Evolutionary conservation across 2,888 invertebrate species (phyloP).

Genomic region (Agonopterix arenella): DNA sequence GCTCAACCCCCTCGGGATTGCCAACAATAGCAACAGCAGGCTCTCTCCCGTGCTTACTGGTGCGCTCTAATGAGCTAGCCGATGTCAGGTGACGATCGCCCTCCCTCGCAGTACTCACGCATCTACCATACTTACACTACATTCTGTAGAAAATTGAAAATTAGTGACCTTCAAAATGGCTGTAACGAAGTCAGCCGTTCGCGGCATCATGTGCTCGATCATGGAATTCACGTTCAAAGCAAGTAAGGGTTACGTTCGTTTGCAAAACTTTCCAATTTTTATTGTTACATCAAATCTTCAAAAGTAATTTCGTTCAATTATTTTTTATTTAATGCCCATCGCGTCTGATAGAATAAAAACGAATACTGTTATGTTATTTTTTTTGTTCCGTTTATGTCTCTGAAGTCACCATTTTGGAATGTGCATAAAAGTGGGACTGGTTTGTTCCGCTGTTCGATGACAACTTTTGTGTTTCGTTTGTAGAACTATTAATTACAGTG

Average conservation of each 20-base stretch:
- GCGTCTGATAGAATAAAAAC: slow-evolving; percentile 16
- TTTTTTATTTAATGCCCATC: slow-evolving; percentile 19
- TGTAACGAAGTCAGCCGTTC: slow-evolving; percentile 61
- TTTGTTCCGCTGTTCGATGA: slow-evolving; percentile 13
- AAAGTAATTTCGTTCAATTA: slow-evolving; percentile 21
- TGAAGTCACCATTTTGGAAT: slow-evolving; percentile 11
- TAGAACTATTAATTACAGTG: slow-evolving; percentile 5
- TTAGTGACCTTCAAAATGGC: slow-evolving; percentile 37
- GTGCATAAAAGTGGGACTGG: slow-evolving; percentile 11
- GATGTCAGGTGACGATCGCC: slow-evolving; percentile 41
- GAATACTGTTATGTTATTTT: slow-evolving; percentile 15
- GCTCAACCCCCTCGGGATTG: slow-evolving; percentile 62
- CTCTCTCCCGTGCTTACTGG: slow-evolving; percentile 60
- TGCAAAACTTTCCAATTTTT: slow-evolving; percentile 20
- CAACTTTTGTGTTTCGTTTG: slow-evolving; percentile 12
- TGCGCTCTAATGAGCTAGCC: slow-evolving; percentile 68
- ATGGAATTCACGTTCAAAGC: slow-evolving; percentile 74
- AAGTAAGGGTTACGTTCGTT: slow-evolving; percentile 45
- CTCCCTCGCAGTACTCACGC: slow-evolving; percentile 44
- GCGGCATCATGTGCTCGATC: slow-evolving; percentile 69
- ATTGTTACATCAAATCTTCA: slow-evolving; percentile 14
- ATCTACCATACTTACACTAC: slow-evolving; percentile 15
- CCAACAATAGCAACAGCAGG: slow-evolving; percentile 67
- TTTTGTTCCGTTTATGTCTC: slow-evolving; percentile 14
- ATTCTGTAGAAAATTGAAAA: not conserved